Conservation (phyloP, 2,888 invertebrate species). For the Pandemis heparana region DNA sequence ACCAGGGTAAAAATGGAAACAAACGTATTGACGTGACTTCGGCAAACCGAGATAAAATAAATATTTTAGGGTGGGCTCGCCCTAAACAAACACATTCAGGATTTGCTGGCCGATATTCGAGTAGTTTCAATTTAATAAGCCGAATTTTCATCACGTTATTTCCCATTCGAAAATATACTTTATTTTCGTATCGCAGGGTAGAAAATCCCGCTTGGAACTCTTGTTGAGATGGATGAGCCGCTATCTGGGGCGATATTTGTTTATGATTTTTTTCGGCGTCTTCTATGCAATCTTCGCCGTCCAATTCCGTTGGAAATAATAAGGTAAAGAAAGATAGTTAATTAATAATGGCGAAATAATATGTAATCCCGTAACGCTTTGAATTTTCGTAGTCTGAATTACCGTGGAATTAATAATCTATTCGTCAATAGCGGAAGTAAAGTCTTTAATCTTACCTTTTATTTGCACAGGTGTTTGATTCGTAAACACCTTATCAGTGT, state of each 20-base stretch:
- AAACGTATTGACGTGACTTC: slow-evolving; percentile 83
- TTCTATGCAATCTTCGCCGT: slow-evolving; percentile 56
- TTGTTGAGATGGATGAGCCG: slow-evolving; percentile 53
- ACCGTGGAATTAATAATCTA: slow-evolving; percentile 12
- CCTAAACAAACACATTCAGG: slow-evolving; percentile 84
- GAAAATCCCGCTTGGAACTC: slow-evolving; percentile 48
- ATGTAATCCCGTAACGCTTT: neutral
- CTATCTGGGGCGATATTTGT: slow-evolving; percentile 69
- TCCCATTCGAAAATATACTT: slow-evolving; percentile 59
- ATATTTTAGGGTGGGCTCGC: slow-evolving; percentile 85
- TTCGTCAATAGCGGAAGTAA: slow-evolving; percentile 29
- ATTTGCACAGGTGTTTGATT: slow-evolving; percentile 38
- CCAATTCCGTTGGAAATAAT: slow-evolving; percentile 41
- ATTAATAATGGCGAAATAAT: slow-evolving; percentile 20
- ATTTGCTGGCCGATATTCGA: slow-evolving; percentile 83
- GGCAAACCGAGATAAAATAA: slow-evolving; percentile 85
- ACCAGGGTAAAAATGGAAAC: slow-evolving; percentile 79
- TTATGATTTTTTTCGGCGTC: slow-evolving; percentile 62
- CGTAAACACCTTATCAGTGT: slow-evolving; percentile 8
- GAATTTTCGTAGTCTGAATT: neutral
- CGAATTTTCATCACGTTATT: slow-evolving; percentile 77
- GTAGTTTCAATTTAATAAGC: slow-evolving; percentile 85
- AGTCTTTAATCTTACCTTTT: slow-evolving; percentile 34
- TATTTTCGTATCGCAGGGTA: slow-evolving; percentile 53
- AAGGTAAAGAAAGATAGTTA: slow-evolving; percentile 12